Evolutionary conservation across 2,888 invertebrate species (phyloP), one percentile per base, ranked within the genome.

Genomic region (Scaptomyza polygonia): DNA sequence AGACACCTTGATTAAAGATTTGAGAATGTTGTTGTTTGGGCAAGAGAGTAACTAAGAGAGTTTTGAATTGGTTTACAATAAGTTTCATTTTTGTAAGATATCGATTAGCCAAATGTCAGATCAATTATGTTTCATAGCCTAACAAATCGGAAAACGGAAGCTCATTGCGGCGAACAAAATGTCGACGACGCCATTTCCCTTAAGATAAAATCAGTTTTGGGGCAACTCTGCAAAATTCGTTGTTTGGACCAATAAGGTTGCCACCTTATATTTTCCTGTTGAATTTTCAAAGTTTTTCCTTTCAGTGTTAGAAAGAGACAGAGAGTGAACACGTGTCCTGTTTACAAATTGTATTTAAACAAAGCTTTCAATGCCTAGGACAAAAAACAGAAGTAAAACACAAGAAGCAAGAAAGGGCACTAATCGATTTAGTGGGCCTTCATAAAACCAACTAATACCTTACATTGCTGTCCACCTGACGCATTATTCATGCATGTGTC

Each of bases 381-480:
- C 36, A 45, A 40, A 49, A 36, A 52, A 12, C 7, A 32, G 29
- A 21, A 36, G 29, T 36, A 40, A 44, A 3, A 52, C 30, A 21
- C 30, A 21, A 12, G 21, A 21, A 1, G 21, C 34, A 27, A 36
- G 39, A 11, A 18, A 18, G 16, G 40, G 0, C 5, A 7, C 64
- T 71, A 76, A 81, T 84, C 84, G 81, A 84, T 78, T 84, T 73
- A 81, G 78, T 71, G 58, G 65, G 61, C 54, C 45, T 62, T 57
- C 73, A 56, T 66, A 76, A 68, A 36, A 62, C 61, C 47, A 66
- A 62, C 65, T 58, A 66, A 78, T 71, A 54, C 70, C 67, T n/a
- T n/a, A 25, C 14, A n/a, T 29, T 44, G 21, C 18, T 48, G 39
- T 36, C 59, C 7, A 30, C 16, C 59, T 59, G 53, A 21, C 63